phyloP scores from a whole-genome alignment of 1,140 invertebrate species.

The Ceratitis capitata region DNA sequence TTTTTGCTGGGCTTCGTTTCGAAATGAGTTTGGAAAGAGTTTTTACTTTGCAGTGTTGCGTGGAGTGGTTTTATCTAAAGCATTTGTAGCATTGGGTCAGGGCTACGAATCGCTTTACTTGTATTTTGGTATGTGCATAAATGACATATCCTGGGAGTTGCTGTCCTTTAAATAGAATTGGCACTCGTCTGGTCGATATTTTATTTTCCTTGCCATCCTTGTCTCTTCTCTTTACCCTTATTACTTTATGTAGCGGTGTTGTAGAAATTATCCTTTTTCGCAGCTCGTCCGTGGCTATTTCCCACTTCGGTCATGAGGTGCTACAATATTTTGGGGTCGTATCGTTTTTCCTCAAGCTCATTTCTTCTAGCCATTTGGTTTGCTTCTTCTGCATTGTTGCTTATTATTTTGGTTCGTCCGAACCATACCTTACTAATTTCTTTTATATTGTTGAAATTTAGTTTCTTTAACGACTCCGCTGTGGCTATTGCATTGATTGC shows the following conservation, averaged over 20 bases:
- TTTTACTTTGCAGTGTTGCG: not conserved
- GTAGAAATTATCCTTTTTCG: not conserved
- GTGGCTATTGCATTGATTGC: too few species aligned
- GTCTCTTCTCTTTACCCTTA: not conserved
- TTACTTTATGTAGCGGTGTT: not conserved
- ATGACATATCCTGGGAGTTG: too few species aligned
- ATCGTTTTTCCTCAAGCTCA: not conserved
- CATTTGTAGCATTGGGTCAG: too few species aligned
- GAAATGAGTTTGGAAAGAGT: not conserved
- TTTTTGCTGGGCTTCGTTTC: not conserved
- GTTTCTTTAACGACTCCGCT: too few species aligned
- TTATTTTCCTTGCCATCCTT: not conserved
- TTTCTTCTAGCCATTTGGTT: too few species aligned
- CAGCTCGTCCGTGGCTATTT: not conserved
- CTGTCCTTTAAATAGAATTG: not conserved
- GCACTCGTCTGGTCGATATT: not conserved
- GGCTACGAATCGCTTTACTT: not conserved
- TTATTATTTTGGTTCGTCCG: too few species aligned
- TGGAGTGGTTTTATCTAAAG: not conserved
- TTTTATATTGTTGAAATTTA: too few species aligned
- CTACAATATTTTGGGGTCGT: not conserved
- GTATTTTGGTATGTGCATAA: not conserved
- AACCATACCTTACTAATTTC: too few species aligned
- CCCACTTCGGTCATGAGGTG: not conserved
- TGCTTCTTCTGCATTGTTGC: too few species aligned